Evolutionary conservation across 2,888 invertebrate species (phyloP), one percentile per base, ranked within the genome.

Genomic region (Galerucella calmariensis): DNA sequence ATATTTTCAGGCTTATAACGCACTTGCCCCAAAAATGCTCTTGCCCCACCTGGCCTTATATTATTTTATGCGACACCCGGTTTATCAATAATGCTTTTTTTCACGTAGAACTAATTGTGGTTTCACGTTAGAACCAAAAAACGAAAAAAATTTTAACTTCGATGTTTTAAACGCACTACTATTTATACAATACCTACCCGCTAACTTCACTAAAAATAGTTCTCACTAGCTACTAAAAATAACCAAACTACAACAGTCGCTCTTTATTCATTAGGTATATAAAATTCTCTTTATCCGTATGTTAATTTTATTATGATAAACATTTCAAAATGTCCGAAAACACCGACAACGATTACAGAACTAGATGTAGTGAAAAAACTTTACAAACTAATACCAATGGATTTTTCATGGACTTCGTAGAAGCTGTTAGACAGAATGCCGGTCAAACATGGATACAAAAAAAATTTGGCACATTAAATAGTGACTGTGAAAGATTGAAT

Each of bases 371-470:
- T 81, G 90, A 92, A 81, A 91, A 92, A 75, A 95, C 95, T 0
- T 89, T 95, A 0, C 94, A 93, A 85, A 92, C 94, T 0, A 91
- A 92, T 80, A 89, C 90, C 75, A 91, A 92, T 81, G 95, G 95
- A 0, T 95, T 95, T 86, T 95, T 95, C 85, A 89, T 90, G 78
- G 90, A 90, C 59, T 90, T 94, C 77, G 91, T 90, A 27, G 90
- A 92, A 67, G 89, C 91, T 79, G 90, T 94, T 24, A 88, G 88
- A 0, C 85, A 89, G 10, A 79, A 88, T 35, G 91, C 89, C 0
- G 90, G 90, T 11, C 82, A 89, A 44, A 86, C 88, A 51, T 94
- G 94, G 94, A 87, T 93, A 62, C 85, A 89, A 20, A 88, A 88
- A 76, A 88, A 87, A 73, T 93, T 94, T 79, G 91, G 90, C 16